Percentiles rank a stretch among this genome's conserved stretches.
Conservation (phyloP, 1,140 invertebrate genomes). For the Drosophila kanapiae region DNA sequence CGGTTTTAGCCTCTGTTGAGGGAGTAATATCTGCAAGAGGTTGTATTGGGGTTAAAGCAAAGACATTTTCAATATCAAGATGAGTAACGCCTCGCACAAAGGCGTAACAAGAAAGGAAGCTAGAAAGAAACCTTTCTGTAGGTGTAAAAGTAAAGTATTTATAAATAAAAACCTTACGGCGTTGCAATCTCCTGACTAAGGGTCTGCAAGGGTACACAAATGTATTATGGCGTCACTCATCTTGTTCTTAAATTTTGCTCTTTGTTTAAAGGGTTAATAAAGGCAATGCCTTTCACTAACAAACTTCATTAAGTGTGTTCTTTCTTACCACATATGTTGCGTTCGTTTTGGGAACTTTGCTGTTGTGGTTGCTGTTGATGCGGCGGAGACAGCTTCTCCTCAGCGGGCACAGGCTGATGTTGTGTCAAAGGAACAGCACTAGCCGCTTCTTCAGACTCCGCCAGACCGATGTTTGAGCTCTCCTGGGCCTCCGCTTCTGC, state of each 20-base stretch:
- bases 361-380: slow-evolving; percentile 41
- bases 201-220: too few species aligned
- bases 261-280: not conserved
- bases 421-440: slow-evolving; percentile 6
- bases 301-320: not conserved
- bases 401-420: not conserved
- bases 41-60: not conserved
- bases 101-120: too few species aligned
- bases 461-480: slow-evolving; percentile 8
- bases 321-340: slow-evolving; percentile 74
- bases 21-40: slow-evolving; percentile 70
- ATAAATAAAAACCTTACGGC: too few species aligned
- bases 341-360: slow-evolving; percentile 78
- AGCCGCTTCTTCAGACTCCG: slow-evolving; percentile 3
- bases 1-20: slow-evolving; percentile 83
- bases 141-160: too few species aligned
- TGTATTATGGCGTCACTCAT: too few species aligned
- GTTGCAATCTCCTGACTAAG: too few species aligned
- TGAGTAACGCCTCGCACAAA: too few species aligned
- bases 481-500: slow-evolving; percentile 2
- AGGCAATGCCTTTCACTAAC: not conserved
- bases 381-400: slow-evolving; percentile 51
- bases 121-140: too few species aligned
- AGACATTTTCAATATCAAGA: not conserved
- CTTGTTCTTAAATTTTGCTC: too few species aligned